phyloP scores from a whole-genome alignment of 1,140 invertebrate genomes.

The Pseudoatta argentina region DNA sequence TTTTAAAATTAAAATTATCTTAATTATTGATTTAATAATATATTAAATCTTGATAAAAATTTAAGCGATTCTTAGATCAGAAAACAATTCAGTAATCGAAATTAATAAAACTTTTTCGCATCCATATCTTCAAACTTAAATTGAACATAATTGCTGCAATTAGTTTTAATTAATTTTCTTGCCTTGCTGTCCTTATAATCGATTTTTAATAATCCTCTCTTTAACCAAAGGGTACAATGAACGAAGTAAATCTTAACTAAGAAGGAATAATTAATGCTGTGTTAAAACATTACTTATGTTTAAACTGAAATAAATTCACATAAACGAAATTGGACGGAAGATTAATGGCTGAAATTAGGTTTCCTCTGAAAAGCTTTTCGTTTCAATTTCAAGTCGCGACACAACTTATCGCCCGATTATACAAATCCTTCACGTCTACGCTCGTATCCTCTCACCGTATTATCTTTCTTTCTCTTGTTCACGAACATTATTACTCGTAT shows the following conservation, averaged over 20 bases:
- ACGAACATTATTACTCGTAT: constrained; percentile 42
- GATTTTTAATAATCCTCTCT: constrained; percentile 8
- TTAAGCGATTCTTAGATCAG: neutral
- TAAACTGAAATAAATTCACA: neutral
- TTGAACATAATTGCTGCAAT: constrained; percentile 36
- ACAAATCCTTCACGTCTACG: constrained; percentile 40
- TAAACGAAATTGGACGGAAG: constrained; percentile 8
- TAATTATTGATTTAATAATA: neutral
- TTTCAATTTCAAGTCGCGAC: constrained; percentile 31
- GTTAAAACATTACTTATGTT: neutral
- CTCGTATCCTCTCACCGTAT: constrained; percentile 11
- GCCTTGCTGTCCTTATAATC: constrained; percentile 3
- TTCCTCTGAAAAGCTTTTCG: constrained; percentile 16
- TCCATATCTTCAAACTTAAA: constrained; percentile 1
- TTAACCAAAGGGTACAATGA: neutral
- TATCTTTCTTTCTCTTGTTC: neutral
- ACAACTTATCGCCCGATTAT: constrained; percentile 54
- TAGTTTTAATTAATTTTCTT: constrained; percentile 40
- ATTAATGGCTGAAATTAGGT: constrained; percentile 34
- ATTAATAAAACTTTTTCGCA: constrained; percentile 36
- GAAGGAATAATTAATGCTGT: constrained; percentile 1
- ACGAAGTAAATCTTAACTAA: neutral
- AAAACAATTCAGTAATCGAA: constrained; percentile 10
- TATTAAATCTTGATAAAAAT: neutral
- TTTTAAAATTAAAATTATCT: constrained; percentile 9